These are phyloP conservation scores for Nesometra sesokonis DNA, from an alignment of 35 echinoderm and acorn worm genomes.

Conservation along the genomic window DNA sequence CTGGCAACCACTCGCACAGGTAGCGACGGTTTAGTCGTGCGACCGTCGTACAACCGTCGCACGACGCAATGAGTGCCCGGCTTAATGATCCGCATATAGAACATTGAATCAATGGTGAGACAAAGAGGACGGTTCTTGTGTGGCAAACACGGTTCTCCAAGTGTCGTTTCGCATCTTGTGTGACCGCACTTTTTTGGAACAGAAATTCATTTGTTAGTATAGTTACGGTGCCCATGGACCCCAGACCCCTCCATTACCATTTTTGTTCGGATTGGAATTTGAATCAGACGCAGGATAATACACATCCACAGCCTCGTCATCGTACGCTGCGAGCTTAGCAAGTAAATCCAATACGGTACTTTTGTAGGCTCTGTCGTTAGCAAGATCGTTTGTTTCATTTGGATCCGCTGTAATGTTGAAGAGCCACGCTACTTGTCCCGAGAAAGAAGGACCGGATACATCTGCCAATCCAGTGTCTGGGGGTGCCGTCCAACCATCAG, in stretches of 20 bases:
- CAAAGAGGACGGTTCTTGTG: no score
- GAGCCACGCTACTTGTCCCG: neutral
- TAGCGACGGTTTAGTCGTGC: no score
- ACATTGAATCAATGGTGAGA: no score
- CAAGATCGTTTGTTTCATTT: neutral
- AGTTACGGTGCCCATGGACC: neutral
- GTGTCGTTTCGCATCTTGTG: no score
- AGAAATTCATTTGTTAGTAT: no score
- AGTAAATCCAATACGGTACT: neutral
- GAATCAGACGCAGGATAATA: neutral
- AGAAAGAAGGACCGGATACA: neutral
- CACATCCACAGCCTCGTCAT: neutral
- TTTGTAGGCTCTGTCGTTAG: neutral
- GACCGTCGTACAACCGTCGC: no score
- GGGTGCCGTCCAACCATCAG: neutral
- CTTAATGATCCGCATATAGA: no score
- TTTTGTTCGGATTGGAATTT: neutral
- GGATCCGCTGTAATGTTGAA: neutral
- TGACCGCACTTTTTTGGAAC: no score
- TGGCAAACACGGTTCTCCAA: no score
- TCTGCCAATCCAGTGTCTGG: neutral
- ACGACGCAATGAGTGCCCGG: no score
- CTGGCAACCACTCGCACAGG: no score
- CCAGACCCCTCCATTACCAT: neutral
- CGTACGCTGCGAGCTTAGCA: neutral